phyloP scores from a whole-genome alignment of 2,888 invertebrate genomes.

The Boloria euphrosyne region DNA sequence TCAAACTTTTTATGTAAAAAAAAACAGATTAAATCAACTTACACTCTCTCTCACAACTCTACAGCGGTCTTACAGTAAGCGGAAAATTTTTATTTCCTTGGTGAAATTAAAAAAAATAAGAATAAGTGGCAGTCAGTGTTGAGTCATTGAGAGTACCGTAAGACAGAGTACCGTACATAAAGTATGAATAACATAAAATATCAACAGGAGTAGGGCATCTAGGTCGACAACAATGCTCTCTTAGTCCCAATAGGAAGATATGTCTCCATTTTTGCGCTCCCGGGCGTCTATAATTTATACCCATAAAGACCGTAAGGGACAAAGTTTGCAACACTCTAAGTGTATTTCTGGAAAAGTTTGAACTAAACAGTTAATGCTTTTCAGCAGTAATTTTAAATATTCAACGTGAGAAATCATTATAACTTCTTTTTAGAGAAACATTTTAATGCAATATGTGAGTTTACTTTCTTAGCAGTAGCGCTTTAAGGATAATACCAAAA shows the following conservation, averaged over 20 bases:
- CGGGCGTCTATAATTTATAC: constrained; percentile 75
- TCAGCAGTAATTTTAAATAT: constrained; percentile 27
- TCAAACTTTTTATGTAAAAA: too few species aligned
- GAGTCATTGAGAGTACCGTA: constrained; percentile 53
- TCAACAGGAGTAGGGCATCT: constrained; percentile 55
- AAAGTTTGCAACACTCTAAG: constrained; percentile 72
- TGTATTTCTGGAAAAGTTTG: constrained; percentile 64
- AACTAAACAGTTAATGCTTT: constrained; percentile 46
- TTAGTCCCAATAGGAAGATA: constrained; percentile 70
- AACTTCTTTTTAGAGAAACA: background rate
- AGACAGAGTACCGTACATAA: constrained; percentile 68
- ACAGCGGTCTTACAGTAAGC: too few species aligned
- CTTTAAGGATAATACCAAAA: background rate
- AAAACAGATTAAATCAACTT: too few species aligned
- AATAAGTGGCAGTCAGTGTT: constrained; percentile 40
- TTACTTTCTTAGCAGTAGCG: background rate
- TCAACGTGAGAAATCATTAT: background rate
- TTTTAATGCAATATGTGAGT: background rate
- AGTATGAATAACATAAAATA: constrained; percentile 62
- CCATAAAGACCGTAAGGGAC: constrained; percentile 71
- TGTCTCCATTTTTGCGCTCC: constrained; percentile 77
- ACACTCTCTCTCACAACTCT: too few species aligned
- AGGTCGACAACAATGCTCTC: constrained; percentile 64
- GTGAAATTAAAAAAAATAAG: background rate
- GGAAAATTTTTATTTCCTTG: background rate